Evolutionary conservation across 2,888 invertebrate genomes (phyloP).

Genomic region (Junonia oenone): DNA sequence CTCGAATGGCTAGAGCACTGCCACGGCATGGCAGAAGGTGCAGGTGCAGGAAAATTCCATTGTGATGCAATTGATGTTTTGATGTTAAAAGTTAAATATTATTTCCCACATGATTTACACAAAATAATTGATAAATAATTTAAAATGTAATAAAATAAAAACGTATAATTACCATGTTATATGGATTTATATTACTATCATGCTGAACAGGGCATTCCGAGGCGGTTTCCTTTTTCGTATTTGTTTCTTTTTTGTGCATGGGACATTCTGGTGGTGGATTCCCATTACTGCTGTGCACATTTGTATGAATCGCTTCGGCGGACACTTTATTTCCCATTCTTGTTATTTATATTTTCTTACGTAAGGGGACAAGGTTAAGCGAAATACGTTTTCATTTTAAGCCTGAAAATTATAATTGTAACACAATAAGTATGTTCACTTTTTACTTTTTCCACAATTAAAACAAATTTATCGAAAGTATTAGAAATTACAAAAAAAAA

Average conservation of each 20-base stretch:
- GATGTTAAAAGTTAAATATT: no score
- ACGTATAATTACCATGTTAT: slow-evolving; percentile 91
- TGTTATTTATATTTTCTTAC: slow-evolving; percentile 46
- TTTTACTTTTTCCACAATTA: background rate
- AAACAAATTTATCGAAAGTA: no score
- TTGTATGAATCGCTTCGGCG: slow-evolving; percentile 48
- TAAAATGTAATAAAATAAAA: no score
- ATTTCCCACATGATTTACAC: no score
- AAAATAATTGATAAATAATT: no score
- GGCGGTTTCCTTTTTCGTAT: slow-evolving; percentile 32
- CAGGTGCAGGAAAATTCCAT: no score
- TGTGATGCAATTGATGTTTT: no score
- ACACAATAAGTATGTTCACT: background rate
- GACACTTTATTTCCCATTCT: slow-evolving; percentile 69
- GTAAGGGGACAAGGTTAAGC: slow-evolving; percentile 59
- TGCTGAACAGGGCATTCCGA: slow-evolving; percentile 88
- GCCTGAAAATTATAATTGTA: slow-evolving; percentile 22
- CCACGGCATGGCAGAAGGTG: no score
- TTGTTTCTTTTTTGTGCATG: slow-evolving; percentile 83
- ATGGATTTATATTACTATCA: slow-evolving; percentile 84
- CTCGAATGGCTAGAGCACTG: no score
- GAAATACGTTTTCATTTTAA: slow-evolving; percentile 31
- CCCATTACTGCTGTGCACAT: slow-evolving; percentile 35
- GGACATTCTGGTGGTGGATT: slow-evolving; percentile 90
- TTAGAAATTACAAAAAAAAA: background rate